Conservation (phyloP, 2,113 vertebrate genomes). For the Mungos mungo region DNA sequence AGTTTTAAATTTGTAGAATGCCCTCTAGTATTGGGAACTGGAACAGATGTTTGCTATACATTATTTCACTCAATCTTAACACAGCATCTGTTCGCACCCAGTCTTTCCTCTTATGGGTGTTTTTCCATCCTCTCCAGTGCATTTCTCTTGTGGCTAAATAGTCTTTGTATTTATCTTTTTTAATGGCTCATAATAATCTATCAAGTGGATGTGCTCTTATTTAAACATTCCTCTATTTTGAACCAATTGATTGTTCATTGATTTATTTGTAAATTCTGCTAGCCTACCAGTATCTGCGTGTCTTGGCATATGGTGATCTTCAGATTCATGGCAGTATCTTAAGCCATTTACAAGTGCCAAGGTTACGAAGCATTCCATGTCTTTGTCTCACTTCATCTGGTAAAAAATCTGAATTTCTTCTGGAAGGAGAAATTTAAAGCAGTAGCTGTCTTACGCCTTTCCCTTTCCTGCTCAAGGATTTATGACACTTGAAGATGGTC, state of each 20-base stretch:
- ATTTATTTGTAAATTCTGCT: conserved; percentile 37
- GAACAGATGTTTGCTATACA: conserved; percentile 64
- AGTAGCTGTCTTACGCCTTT: neutral
- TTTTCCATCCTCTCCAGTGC: neutral
- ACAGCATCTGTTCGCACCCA: conserved; percentile 56
- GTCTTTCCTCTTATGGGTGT: neutral
- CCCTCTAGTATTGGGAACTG: neutral
- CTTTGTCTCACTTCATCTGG: neutral
- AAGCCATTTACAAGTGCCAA: conserved; percentile 18
- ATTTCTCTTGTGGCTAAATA: conserved; percentile 51
- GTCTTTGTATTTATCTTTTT: conserved; percentile 42
- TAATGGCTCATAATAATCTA: neutral
- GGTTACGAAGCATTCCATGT: neutral
- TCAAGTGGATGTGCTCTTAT: neutral
- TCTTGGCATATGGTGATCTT: neutral
- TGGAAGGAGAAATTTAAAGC: conserved; percentile 34
- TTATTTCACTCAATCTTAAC: conserved; percentile 41
- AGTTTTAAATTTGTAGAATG: conserved; percentile 27
- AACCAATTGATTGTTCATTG: neutral
- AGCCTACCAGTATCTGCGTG: neutral
- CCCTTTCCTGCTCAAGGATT: conserved; percentile 28
- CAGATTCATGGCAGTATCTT: neutral
- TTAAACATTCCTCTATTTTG: conserved; percentile 39
- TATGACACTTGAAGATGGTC: conserved; percentile 24
- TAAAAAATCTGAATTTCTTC: conserved; percentile 23